Percentiles rank a stretch among this genome's conserved stretches.
Conservation (phyloP, 2,888 invertebrate species). For the Caenorhabditis sp. region DNA sequence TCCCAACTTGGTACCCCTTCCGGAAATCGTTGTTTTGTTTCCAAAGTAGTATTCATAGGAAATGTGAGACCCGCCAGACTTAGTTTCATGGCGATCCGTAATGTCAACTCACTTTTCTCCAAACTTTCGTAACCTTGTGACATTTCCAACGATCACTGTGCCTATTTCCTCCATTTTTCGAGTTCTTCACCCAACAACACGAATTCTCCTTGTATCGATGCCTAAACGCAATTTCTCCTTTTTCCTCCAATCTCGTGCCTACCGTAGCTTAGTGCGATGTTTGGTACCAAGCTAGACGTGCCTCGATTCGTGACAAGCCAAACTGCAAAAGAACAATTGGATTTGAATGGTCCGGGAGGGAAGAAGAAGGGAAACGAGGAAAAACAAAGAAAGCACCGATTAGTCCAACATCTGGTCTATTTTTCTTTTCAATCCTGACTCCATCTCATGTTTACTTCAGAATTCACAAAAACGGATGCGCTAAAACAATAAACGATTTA, state of each 20-base stretch:
- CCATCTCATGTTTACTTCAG: neutral
- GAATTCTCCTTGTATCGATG: neutral
- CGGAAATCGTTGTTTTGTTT: too few species aligned
- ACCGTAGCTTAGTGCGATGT: conserved; percentile 15
- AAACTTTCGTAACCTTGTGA: conserved; percentile 34
- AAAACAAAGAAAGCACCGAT: neutral
- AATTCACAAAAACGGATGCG: neutral
- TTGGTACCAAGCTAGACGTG: conserved; percentile 41
- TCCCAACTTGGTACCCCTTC: neutral
- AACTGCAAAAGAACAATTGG: conserved; percentile 19
- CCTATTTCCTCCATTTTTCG: conserved; percentile 40
- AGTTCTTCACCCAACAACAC: conserved; percentile 20
- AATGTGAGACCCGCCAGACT: too few species aligned
- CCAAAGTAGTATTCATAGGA: too few species aligned
- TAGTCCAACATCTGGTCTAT: neutral
- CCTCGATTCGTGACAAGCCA: conserved; percentile 11
- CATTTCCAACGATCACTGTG: conserved; percentile 23
- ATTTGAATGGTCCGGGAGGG: conserved; percentile 6
- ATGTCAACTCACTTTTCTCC: conserved; percentile 50
- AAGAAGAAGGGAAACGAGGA: neutral
- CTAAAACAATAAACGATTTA: neutral
- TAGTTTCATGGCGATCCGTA: too few species aligned
- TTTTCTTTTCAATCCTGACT: too few species aligned
- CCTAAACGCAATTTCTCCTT: too few species aligned
- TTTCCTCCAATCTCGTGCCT: neutral